Evolutionary conservation across 2,113 vertebrate genomes (phyloP).

Genomic region (Nerophis lumbriciformis): DNA sequence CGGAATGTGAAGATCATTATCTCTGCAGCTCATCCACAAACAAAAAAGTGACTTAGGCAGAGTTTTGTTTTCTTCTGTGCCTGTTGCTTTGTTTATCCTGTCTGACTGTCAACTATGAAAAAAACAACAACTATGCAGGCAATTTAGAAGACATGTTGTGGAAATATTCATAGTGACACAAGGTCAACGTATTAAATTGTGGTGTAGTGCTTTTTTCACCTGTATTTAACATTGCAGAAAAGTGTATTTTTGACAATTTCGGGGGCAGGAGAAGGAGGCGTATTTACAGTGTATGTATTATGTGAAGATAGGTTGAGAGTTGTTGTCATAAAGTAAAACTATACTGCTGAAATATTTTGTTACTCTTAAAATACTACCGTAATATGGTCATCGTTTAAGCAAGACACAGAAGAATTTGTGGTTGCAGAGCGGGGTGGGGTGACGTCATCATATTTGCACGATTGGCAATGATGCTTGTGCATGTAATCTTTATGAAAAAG

Average conservation of each 20-base stretch:
- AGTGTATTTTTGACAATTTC: background rate
- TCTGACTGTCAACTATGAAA: background rate
- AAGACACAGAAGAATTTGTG: too few species aligned
- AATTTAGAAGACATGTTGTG: background rate
- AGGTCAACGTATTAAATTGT: background rate
- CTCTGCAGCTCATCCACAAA: conserved; percentile 10
- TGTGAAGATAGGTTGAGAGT: background rate
- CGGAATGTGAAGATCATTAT: conserved; percentile 3
- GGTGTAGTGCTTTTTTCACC: background rate
- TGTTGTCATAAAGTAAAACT: background rate
- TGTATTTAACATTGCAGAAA: background rate
- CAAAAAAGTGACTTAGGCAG: conserved; percentile 8
- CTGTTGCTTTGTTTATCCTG: background rate
- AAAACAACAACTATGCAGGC: background rate
- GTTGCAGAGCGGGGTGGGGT: too few species aligned
- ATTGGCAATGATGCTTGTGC: too few species aligned
- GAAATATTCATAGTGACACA: background rate
- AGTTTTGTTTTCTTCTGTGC: background rate
- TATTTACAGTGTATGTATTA: background rate
- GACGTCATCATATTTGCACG: too few species aligned
- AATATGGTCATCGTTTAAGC: too few species aligned
- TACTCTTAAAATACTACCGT: too few species aligned
- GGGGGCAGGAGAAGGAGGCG: background rate
- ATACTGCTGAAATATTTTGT: background rate
- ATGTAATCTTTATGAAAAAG: too few species aligned